Conservation (phyloP, 2,113 vertebrate species). For the Ploceus nigricollis region DNA sequence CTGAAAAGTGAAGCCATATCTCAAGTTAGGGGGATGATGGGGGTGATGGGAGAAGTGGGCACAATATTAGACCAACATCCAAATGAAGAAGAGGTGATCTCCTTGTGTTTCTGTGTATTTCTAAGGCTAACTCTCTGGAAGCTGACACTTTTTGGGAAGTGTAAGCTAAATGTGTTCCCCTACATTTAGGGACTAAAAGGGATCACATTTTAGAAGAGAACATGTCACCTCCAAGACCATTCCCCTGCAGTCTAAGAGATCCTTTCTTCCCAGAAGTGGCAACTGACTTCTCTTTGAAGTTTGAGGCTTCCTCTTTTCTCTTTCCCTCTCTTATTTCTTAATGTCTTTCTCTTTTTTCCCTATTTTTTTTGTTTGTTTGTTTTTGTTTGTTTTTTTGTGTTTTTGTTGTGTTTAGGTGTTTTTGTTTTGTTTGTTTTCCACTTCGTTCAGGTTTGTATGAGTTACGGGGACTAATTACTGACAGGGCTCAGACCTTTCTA, state of each 20-base stretch:
- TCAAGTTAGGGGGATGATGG: neutral
- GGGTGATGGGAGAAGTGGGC: neutral
- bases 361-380: too few species aligned
- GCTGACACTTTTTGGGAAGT: neutral
- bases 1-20: neutral
- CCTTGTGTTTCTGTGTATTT: neutral
- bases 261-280: neutral
- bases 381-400: too few species aligned
- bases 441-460: neutral
- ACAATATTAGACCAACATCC: neutral
- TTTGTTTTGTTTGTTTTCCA: neutral
- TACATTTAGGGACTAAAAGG: neutral
- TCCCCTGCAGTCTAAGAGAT: neutral
- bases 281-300: neutral
- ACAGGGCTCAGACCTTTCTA: neutral
- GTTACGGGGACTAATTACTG: neutral
- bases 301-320: neutral
- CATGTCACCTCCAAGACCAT: neutral
- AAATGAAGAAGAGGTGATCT: neutral
- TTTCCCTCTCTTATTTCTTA: neutral
- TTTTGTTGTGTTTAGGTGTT: neutral
- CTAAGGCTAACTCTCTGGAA: neutral
- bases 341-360: fast-evolving
- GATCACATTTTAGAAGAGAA: neutral
- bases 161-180: fast-evolving